Percentiles rank a stretch among this genome's conserved stretches.
Conservation (phyloP, 2,113 vertebrate species). For the Cyphomyrus discorhynchus region DNA sequence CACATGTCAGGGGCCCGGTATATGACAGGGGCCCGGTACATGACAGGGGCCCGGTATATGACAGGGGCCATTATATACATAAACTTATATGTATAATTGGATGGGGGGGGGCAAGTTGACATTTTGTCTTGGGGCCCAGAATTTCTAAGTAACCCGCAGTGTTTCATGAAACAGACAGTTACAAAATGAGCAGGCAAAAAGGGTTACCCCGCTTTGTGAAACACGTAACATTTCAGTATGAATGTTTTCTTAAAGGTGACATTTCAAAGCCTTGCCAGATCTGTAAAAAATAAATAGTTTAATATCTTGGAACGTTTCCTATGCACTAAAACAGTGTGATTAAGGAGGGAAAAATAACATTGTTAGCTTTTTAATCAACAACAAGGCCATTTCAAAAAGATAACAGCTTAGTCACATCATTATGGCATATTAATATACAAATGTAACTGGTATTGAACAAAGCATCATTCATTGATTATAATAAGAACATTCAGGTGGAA, state of each 20-base stretch:
- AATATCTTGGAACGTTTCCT: too few species aligned
- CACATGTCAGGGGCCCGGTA: too few species aligned
- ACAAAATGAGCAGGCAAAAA: neutral
- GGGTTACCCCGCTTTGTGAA: neutral
- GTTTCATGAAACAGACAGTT: neutral
- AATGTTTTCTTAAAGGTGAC: neutral
- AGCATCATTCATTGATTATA: neutral
- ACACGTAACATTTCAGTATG: neutral
- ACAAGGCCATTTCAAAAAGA: neutral
- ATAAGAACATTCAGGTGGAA: neutral
- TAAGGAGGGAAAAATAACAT: neutral
- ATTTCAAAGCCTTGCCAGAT: neutral
- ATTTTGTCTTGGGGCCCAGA: neutral
- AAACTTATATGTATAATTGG: neutral
- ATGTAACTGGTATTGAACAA: neutral
- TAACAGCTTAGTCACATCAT: neutral
- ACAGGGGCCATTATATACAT: neutral
- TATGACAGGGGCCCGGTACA: too few species aligned
- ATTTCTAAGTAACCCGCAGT: neutral
- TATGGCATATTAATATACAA: neutral
- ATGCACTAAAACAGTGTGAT: neutral
- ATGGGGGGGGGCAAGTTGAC: neutral
- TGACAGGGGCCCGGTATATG: neutral
- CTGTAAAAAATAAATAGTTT: neutral
- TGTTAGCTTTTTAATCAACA: constrained; percentile 1